Evolutionary conservation across 2,113 vertebrate species (phyloP), one percentile per base, ranked within the genome.

Genomic region (Eptatretus burgeri): DNA sequence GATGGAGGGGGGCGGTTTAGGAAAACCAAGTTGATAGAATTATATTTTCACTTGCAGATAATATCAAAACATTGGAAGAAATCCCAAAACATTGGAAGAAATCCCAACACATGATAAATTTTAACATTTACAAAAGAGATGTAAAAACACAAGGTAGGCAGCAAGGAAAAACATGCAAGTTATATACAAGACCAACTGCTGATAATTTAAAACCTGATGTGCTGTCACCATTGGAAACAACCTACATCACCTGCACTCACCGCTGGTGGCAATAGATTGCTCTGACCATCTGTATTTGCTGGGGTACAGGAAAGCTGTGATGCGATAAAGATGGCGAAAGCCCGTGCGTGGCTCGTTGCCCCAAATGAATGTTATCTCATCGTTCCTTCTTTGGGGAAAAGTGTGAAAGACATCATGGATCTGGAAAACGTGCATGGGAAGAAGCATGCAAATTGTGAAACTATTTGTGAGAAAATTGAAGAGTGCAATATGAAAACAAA

Each of bases 381-480:
- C 80, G 50, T 84, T 82, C 69, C 78, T 79, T 0, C 74, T 75
- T 62, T 91, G 85, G 71, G 83, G 69, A 72, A 95, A 93, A 14
- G 86, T 82, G 68, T 93, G 88, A 73, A 94, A 94, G 71, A 93
- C 91, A 70, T 95, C 87, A 2, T 93, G 85, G 52, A 95, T 83
- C 89, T 95, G 73, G 14, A 51, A 63, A 74, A 70, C 2, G 53
- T 72, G 68, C 49, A 65, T 64, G 53, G 62, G 27, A 41, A 19
- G 7, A 52, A 64, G 18, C 41, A 10, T 8, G 27, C 52, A 11
- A 68, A 62, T 64, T 66, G 68, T 72, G 27, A 41, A 41, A 41
- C 27, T 41, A n/a, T 41, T 41, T 5, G 27, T 27, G 62, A 49
- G 64, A 62, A 65, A 62, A 66, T 63, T n/a, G 20, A 1, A 68